Conservation (phyloP, 2,113 vertebrate species). For the Aplodontia rufa region DNA sequence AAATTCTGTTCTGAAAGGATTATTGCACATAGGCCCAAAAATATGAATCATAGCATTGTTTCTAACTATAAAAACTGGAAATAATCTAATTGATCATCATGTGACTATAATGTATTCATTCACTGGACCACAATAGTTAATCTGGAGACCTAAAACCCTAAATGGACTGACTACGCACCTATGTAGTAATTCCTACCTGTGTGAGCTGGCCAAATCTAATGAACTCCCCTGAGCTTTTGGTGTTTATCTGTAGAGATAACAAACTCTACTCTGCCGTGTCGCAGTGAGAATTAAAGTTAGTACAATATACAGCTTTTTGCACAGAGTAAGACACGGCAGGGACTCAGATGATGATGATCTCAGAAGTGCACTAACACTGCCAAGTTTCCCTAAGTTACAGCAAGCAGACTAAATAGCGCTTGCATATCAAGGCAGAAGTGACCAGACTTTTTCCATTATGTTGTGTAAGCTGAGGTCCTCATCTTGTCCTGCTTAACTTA, state of each 20-base stretch:
- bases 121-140: neutral
- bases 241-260: neutral
- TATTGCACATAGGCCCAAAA: neutral
- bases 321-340: neutral
- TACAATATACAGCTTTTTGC: neutral
- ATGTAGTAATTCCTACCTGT: neutral
- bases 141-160: neutral
- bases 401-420: neutral
- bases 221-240: neutral
- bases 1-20: neutral
- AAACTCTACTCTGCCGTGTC: neutral
- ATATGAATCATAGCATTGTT: neutral
- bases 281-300: slow-evolving; percentile 20
- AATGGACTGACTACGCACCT: neutral
- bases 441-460: neutral
- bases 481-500: slow-evolving; percentile 10
- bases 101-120: neutral
- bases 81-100: neutral
- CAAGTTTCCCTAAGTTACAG: slow-evolving; percentile 3
- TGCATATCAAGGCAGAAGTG: neutral
- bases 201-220: neutral
- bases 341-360: slow-evolving; percentile 13
- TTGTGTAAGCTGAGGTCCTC: neutral
- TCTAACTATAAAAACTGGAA: slow-evolving; percentile 1
- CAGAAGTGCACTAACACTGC: neutral